Conservation (phyloP, 2,797 vertebrate species). For the Poeciliopsis paucimaculata region DNA sequence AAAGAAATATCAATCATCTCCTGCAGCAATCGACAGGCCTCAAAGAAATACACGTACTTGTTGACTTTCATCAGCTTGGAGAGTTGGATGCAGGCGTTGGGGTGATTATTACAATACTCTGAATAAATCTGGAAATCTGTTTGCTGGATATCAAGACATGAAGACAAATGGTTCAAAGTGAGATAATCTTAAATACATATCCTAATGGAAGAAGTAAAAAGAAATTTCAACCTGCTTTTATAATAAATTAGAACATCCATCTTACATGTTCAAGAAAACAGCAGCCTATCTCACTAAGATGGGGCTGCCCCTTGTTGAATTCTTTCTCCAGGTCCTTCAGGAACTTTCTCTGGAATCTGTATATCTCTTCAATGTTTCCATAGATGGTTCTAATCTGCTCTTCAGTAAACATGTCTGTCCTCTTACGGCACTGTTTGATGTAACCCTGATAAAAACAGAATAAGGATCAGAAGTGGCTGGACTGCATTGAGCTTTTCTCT, state of each 20-base stretch:
- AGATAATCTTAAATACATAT: neutral
- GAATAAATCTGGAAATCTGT: conserved; percentile 98
- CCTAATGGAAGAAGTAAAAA: neutral
- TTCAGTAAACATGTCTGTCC: conserved; percentile 94
- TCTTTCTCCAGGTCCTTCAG: conserved; percentile 91
- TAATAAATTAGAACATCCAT: neutral
- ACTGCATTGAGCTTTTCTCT: neutral
- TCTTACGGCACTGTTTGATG: conserved; percentile 93
- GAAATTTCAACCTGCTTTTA: neutral
- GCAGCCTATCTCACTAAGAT: conserved; percentile 94
- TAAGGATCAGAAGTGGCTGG: neutral
- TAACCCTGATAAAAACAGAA: conserved; percentile 83
- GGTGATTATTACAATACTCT: conserved; percentile 98
- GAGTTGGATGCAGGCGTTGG: conserved; percentile 92
- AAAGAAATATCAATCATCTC: conserved; percentile 97
- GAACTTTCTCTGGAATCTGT: conserved; percentile 93
- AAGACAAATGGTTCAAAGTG: neutral
- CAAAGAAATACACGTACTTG: conserved; percentile 97
- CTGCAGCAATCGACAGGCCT: conserved; percentile 94
- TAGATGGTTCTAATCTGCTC: conserved; percentile 94
- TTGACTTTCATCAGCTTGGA: conserved; percentile 91
- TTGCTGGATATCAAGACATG: conserved; percentile 79
- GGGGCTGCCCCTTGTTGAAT: conserved; percentile 92
- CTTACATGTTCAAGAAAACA: conserved; percentile 95
- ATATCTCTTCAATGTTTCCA: conserved; percentile 96